Conservation (phyloP, 2,797 vertebrate species). For the Thaleichthys pacificus region DNA sequence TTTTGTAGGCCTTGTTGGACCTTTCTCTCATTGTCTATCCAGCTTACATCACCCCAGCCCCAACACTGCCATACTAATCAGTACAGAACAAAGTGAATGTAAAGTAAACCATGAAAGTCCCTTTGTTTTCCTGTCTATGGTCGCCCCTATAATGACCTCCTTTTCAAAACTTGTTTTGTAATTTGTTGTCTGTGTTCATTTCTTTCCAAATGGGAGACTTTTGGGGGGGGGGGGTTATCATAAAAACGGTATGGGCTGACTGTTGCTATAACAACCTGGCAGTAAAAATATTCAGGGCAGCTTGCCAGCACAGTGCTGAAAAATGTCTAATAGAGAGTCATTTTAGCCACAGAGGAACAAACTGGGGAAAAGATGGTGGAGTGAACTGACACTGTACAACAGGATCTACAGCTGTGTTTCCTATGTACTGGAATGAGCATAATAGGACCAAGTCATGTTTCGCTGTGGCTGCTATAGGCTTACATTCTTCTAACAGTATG, state of each 20-base stretch:
- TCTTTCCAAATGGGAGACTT: conserved; percentile 9
- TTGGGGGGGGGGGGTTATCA: conserved; percentile 48
- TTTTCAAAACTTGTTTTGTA: conserved; percentile 40
- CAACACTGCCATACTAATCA: conserved; percentile 66
- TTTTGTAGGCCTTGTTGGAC: conserved; percentile 47
- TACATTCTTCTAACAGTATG: conserved; percentile 67
- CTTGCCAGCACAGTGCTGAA: conserved; percentile 43
- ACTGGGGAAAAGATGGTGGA: conserved; percentile 14
- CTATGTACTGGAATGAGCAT: conserved; percentile 38
- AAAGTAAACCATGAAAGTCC: conserved; percentile 43
- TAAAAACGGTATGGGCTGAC: conserved; percentile 40
- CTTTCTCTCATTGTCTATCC: conserved; percentile 37
- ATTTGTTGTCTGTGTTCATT: conserved; percentile 38
- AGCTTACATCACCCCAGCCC: conserved; percentile 34
- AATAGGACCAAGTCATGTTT: conserved; percentile 41
- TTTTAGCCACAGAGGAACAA: conserved; percentile 3
- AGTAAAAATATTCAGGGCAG: conserved; percentile 35
- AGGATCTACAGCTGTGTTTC: conserved; percentile 51
- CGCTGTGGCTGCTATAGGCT: conserved; percentile 31
- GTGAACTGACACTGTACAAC: conserved; percentile 17
- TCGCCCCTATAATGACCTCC: conserved; percentile 40
- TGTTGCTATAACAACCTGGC: conserved; percentile 70
- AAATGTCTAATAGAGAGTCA: conserved; percentile 29
- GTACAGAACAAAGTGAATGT: conserved; percentile 57
- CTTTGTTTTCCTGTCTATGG: conserved; percentile 29